Evolutionary conservation across 2,797 vertebrate genomes (phyloP).

Genomic region (Octomys mimax): DNA sequence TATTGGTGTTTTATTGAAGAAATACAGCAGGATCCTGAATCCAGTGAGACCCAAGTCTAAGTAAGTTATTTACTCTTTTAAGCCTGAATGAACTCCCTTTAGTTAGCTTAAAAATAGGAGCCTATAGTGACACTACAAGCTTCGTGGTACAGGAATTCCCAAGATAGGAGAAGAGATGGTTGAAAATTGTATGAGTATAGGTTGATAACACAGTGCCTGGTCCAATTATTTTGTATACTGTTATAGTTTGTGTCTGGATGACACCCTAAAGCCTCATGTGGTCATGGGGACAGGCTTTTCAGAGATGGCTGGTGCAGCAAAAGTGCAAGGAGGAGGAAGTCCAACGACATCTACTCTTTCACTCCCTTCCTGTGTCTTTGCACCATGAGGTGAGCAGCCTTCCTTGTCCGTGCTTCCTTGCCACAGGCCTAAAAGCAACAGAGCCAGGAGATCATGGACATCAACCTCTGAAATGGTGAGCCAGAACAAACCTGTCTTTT

Average conservation of each 20-base stretch:
- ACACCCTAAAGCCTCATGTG: not conserved
- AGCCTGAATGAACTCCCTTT: not conserved
- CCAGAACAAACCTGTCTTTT: not conserved
- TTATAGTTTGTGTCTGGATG: not conserved
- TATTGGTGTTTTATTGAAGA: not conserved
- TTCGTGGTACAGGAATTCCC: not conserved
- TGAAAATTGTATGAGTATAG: not conserved
- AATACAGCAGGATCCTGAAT: not conserved
- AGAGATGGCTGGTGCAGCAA: not conserved
- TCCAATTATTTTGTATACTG: not conserved
- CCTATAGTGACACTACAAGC: not conserved
- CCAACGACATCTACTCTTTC: not conserved
- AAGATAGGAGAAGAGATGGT: constrained; percentile 28
- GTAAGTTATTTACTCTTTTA: not conserved
- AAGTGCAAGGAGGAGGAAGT: not conserved
- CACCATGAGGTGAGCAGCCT: not conserved
- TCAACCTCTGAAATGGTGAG: not conserved
- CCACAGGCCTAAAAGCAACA: not conserved
- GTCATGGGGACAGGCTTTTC: not conserved
- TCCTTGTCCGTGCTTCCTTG: not conserved
- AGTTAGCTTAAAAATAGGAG: not conserved
- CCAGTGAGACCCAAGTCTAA: not conserved
- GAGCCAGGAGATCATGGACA: not conserved
- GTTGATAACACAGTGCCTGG: not conserved
- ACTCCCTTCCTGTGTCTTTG: not conserved